Conservation (phyloP, 1,140 invertebrate genomes). For the Campoletis sonorensis region DNA sequence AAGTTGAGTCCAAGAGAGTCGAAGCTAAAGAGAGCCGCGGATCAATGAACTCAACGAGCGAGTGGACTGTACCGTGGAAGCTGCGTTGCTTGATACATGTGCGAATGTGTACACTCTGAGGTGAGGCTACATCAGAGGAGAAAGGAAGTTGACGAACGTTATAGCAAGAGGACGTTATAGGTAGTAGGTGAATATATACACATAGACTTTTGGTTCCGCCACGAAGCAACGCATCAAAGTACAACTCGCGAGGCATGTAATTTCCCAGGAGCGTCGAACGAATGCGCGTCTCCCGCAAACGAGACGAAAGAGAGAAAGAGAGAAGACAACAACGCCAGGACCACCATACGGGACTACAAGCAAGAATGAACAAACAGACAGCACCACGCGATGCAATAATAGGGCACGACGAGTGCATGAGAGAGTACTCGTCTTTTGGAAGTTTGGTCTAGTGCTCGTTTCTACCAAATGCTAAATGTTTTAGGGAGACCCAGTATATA, state of each 20-base stretch:
- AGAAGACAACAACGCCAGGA: neutral
- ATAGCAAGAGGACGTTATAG: neutral
- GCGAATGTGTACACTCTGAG: neutral
- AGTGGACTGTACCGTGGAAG: conserved; percentile 34
- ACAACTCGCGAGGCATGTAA: conserved; percentile 43
- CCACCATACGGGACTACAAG: neutral
- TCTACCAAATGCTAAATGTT: neutral
- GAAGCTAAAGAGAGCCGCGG: neutral
- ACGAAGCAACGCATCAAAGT: conserved; percentile 25
- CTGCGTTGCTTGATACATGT: conserved; percentile 1
- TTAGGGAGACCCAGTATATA: neutral
- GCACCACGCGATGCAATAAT: neutral
- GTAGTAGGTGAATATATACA: conserved; percentile 6
- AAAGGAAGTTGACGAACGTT: conserved; percentile 35
- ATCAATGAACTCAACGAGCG: conserved; percentile 18
- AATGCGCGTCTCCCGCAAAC: conserved; percentile 33
- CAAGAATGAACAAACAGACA: conserved; percentile 30
- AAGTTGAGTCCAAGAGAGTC: conserved; percentile 36
- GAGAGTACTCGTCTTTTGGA: conserved; percentile 6
- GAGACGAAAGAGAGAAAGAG: conserved; percentile 20
- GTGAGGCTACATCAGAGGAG: conserved; percentile 18
- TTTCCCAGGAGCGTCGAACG: conserved; percentile 50
- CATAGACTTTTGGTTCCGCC: neutral
- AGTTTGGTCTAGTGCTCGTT: neutral
- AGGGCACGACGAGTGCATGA: neutral